Evolutionary conservation across 92 coral and sea anemone genomes (phyloP).

Genomic region (Galaxea fascicularis): DNA sequence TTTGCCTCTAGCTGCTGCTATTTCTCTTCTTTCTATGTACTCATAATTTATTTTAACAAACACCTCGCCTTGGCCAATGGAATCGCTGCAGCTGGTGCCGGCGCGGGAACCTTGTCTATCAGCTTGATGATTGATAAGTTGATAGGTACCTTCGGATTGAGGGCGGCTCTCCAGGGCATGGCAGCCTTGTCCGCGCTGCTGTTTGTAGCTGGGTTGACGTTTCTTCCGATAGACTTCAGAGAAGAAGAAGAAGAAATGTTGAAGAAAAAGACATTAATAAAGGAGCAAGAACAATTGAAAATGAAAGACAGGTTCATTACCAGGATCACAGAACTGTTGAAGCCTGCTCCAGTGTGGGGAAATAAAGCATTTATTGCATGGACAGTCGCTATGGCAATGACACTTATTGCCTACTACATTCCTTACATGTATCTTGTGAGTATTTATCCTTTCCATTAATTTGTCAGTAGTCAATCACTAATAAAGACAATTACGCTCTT

Average conservation of each 20-base stretch:
- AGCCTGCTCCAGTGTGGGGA: conserved; percentile 72
- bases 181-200: conserved; percentile 67
- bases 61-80: conserved; percentile 86
- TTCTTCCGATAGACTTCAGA: conserved; percentile 60
- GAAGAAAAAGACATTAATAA: conserved; percentile 2
- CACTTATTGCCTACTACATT: conserved; percentile 81
- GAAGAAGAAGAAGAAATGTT: conserved; percentile 30
- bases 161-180: conserved; percentile 60
- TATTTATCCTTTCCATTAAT: neutral
- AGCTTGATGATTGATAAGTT: conserved; percentile 67
- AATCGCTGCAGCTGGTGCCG: conserved; percentile 80
- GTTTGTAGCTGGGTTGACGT: conserved; percentile 82
- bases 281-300: conserved; percentile 21
- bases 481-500: too few species aligned
- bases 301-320: conserved; percentile 25
- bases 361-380: conserved; percentile 83
- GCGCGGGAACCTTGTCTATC: conserved; percentile 77
- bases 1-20: conserved; percentile 79
- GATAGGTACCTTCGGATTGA: conserved; percentile 71
- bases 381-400: conserved; percentile 68
- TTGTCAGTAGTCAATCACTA: too few species aligned
- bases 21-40: conserved; percentile 73
- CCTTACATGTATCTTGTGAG: conserved; percentile 94
- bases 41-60: conserved; percentile 79
- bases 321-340: conserved; percentile 15